phyloP scores from a whole-genome alignment of 2,113 vertebrate genomes.

The Brienomyrus longianalis region DNA sequence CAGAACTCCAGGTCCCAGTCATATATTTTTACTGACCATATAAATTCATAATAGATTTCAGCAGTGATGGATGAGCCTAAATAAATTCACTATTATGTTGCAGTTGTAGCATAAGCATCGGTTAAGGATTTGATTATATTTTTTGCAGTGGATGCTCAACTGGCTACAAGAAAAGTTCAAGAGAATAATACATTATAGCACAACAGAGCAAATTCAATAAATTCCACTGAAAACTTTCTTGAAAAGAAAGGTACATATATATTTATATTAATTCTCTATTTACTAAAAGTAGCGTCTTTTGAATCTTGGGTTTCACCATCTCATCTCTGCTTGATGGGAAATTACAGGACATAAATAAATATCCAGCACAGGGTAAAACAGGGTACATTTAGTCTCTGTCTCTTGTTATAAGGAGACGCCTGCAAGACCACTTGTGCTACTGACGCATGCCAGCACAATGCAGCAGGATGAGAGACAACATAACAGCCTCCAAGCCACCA shows the following conservation, averaged over 20 bases:
- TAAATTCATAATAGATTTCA: not conserved
- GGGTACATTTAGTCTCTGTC: not conserved
- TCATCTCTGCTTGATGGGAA: not conserved
- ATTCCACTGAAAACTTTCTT: not conserved
- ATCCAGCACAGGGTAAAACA: not conserved
- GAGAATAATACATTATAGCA: not conserved
- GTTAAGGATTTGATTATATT: not conserved
- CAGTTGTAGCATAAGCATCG: not conserved
- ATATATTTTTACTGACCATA: not conserved
- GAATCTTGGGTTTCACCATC: not conserved
- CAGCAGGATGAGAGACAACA: not conserved
- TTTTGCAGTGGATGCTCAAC: not conserved
- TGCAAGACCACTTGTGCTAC: not conserved
- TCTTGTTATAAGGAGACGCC: not conserved
- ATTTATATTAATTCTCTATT: not conserved
- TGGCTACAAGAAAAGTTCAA: not conserved
- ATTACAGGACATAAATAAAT: not conserved
- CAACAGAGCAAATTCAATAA: not conserved
- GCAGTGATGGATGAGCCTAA: not conserved
- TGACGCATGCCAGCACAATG: not conserved
- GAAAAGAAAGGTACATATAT: not conserved
- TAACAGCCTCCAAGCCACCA: not conserved
- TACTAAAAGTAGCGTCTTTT: not conserved
- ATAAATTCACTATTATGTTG: not conserved
- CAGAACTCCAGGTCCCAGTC: not conserved